Base-by-base conservation (phyloP, 2,888 invertebrate species). In the Phanerotoma sp. region DNA sequence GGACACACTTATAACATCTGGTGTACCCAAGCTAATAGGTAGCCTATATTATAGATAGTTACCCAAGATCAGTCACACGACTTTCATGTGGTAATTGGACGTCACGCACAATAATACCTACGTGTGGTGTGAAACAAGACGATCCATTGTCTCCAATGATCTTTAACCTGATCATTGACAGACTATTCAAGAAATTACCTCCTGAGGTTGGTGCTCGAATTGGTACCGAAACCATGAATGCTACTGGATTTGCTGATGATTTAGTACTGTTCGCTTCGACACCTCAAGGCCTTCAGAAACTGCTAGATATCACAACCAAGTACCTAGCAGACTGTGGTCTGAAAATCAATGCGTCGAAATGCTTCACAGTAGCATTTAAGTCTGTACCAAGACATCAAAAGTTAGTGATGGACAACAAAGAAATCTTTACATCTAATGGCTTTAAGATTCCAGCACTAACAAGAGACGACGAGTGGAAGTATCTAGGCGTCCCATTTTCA, bases 181-280 rank as follows among this genome's bases (percentile, higher is more conserved):
- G 40, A 1, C 33, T 54, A 1, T 40, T 59, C 5, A n/a, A 32
- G 15, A 1, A 10, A 3, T 15, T 59, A 0, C 42, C 55, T 0
- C 11, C 32, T 0, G 58, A 60, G 3, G 45, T 58, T 0, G 62
- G 61, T 1, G n/a, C 51, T 0, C 32, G 35, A 2, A 2, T 65
- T 0, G 60, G 50, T 0, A 41, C 22, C 1, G 10, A 33, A 2
- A 18, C 7, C 1, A 13, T 59, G 1, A 64, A 51, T 15, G 53
- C 56, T 1, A 22, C 57, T 0, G 63, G 58, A 0, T 67, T 56
- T 38, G 65, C 65, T 0, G 66, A 67, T 33, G 67, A 65, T 28
- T 28, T 64, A 1, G 13, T 62, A 0, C 49, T 58, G 1, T 1
- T 50, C 1, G 57, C 63, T 5, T 25, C 56, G 16, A 61, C 61